Base-by-base conservation (phyloP, 2,888 invertebrate genomes). In the Leptinotarsa rubiginosa region DNA sequence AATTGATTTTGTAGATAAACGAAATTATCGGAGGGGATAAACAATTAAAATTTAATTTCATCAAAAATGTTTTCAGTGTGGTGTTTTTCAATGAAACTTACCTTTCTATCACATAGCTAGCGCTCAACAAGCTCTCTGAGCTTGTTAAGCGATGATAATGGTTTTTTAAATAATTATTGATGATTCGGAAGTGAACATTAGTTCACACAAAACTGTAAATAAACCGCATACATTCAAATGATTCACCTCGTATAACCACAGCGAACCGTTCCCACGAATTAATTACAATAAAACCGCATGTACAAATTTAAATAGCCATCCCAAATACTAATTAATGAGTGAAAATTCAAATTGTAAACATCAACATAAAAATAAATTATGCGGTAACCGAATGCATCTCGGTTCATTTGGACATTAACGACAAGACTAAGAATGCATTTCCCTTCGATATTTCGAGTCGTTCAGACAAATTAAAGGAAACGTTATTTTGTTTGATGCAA, bases 291-390 rank as follows among this genome's bases (percentile, higher is more conserved):
- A 25, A 66, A 71, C 25, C 50, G 65, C 54, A 47, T 31, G 41
- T 13, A 72, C 59, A 71, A 73, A 65, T 67, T 71, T 56, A 62
- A 77, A 62, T 52, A 47, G 65, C 49, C 68, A 59, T 70, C 74
- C 74, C 68, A 78, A 76, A 71, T 73, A 76, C 56, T 75, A 76
- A 76, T 74, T 76, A 75, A 72, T 65, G 18, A 70, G 64, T 62
- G 73, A 68, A 62, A 18, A 59, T 69, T 70, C 71, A 62, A 75
- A 71, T 74, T 68, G 72, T 75, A 64, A 74, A 73, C 73, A 74
- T 72, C 70, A 66, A 74, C 72, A 77, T 77, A 70, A 77, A 77
- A 74, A 74, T 74, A 72, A 74, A 78, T 73, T 75, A 67, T 31
- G 62, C 50, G 16, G 13, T 50, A 22, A 31, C 56, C 13, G 15